Conservation (phyloP, 2,888 invertebrate species). For the Andrena camellia region DNA sequence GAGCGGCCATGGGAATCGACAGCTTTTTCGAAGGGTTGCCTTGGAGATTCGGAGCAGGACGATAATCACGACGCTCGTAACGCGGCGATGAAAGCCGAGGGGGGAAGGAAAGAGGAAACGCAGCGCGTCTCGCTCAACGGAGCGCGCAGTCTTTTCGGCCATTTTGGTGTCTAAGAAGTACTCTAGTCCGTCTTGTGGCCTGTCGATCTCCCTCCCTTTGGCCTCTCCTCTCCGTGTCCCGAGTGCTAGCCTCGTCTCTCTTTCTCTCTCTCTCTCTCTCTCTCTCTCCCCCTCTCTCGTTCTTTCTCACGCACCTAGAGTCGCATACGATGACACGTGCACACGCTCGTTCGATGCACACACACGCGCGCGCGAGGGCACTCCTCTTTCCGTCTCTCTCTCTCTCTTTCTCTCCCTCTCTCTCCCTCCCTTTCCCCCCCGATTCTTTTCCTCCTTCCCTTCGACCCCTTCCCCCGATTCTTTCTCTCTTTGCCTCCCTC, state of each 20-base stretch:
- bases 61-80: neutral
- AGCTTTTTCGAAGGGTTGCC: neutral
- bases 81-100: neutral
- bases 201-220: slow-evolving; percentile 67
- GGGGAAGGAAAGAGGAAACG: neutral
- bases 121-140: slow-evolving; percentile 34
- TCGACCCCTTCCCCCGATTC: slow-evolving; percentile 17
- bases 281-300: slow-evolving; percentile 26
- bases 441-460: neutral
- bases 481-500: slow-evolving; percentile 35
- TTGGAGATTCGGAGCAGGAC: neutral
- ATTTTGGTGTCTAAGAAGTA: slow-evolving; percentile 77
- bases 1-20: neutral
- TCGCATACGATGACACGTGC: slow-evolving; percentile 73
- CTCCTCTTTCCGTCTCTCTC: slow-evolving; percentile 50
- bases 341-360: slow-evolving; percentile 63
- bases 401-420: slow-evolving; percentile 40
- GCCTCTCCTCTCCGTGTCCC: slow-evolving; percentile 49
- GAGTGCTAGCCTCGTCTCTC: slow-evolving; percentile 28
- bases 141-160: slow-evolving; percentile 75
- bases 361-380: slow-evolving; percentile 59
- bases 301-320: slow-evolving; percentile 60
- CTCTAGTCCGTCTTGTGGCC: slow-evolving; percentile 68
- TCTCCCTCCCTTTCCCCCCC: slow-evolving; percentile 23
- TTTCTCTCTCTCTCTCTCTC: slow-evolving; percentile 33